phyloP scores from a whole-genome alignment of 2,888 invertebrate genomes.

The Hecatera dysodea region DNA sequence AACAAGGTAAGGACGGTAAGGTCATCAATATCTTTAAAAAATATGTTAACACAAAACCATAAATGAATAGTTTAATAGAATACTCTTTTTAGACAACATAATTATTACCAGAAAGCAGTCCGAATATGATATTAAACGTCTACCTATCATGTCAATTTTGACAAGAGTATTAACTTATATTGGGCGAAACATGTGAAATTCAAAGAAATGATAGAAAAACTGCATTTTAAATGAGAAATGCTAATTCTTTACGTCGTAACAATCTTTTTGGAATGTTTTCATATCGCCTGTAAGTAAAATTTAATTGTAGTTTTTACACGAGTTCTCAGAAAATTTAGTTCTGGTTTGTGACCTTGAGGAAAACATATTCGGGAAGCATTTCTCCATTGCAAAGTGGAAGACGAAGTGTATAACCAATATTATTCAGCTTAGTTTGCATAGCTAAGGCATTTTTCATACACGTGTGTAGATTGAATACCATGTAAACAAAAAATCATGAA shows the following conservation, averaged over 20 bases:
- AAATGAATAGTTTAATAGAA: background rate
- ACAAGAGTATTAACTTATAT: conserved; percentile 14
- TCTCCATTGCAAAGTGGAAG: no score
- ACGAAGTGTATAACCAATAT: no score
- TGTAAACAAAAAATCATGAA: no score
- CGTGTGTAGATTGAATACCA: no score
- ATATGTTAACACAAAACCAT: conserved; percentile 3
- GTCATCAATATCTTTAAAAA: no score
- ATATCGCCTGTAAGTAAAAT: conserved; percentile 60
- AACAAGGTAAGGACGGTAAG: no score
- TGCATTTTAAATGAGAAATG: conserved; percentile 55
- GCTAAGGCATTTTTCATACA: no score
- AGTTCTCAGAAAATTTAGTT: background rate
- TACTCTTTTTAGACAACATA: no score
- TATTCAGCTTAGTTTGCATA: no score
- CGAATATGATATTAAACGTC: background rate
- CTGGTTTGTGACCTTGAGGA: background rate
- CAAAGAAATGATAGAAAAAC: conserved; percentile 48
- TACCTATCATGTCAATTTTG: conserved; percentile 25
- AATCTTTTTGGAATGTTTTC: conserved; percentile 53
- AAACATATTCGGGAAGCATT: no score
- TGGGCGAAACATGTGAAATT: conserved; percentile 43
- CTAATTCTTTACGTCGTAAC: conserved; percentile 56
- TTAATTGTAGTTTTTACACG: background rate
- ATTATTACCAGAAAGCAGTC: background rate